Evolutionary conservation across 2,888 invertebrate genomes (phyloP).

Genomic region (Camptogramma bilineatum): DNA sequence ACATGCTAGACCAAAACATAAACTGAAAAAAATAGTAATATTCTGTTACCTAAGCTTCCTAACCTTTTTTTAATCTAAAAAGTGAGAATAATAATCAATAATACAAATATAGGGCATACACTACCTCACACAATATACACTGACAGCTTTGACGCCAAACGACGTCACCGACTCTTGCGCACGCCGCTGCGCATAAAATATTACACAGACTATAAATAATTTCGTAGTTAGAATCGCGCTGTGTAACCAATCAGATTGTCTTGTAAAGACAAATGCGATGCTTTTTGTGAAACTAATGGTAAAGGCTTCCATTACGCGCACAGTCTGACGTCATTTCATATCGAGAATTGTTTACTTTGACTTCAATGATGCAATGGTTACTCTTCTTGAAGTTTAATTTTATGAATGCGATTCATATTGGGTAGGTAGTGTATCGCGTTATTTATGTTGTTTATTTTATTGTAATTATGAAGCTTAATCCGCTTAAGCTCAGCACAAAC

Average conservation of each 20-base stretch:
- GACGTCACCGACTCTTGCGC: constrained; percentile 54
- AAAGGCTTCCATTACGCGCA: constrained; percentile 26
- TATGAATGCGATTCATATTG: background rate
- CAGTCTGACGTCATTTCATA: constrained; percentile 25
- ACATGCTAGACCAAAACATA: no score
- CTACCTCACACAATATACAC: background rate
- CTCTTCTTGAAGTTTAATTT: background rate
- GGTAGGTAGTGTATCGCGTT: background rate
- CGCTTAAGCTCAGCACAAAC: no score
- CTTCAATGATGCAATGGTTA: background rate
- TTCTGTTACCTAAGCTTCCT: background rate
- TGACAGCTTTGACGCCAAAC: constrained; percentile 11
- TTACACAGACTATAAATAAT: constrained; percentile 60
- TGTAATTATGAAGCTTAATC: no score
- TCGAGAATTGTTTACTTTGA: constrained; percentile 19
- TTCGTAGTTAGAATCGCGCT: constrained; percentile 48
- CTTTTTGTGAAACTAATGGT: constrained; percentile 72
- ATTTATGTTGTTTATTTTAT: no score
- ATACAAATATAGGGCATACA: background rate
- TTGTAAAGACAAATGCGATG: constrained; percentile 68
- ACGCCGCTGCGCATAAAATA: constrained; percentile 39
- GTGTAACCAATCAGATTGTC: constrained; percentile 67
- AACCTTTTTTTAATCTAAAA: background rate
- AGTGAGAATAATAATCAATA: background rate
- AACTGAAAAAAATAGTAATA: no score